A percentile compares a stretch with the other conserved stretches of the same genome.
Evolutionary conservation across 2,888 invertebrate species (phyloP).

Genomic region (Oxyteleia sp.): DNA sequence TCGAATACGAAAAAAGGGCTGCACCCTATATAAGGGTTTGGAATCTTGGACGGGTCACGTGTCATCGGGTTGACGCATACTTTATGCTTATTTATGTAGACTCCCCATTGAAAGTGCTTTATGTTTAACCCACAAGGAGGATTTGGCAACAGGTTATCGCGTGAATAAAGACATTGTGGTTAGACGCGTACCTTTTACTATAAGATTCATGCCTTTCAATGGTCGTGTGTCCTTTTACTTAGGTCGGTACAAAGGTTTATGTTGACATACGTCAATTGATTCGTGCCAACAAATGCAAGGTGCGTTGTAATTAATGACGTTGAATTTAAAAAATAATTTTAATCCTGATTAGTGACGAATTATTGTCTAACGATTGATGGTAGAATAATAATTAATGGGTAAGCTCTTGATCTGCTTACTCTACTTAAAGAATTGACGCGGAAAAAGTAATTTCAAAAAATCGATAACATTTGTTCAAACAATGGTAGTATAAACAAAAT

Average conservation of each 20-base stretch:
- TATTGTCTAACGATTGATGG: too few species aligned
- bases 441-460: too few species aligned
- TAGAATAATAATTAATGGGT: too few species aligned
- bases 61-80: conserved; percentile 75
- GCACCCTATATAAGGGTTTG: conserved; percentile 75
- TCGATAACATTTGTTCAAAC: too few species aligned
- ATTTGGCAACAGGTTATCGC: conserved; percentile 77
- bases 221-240: conserved; percentile 73
- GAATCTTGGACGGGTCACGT: conserved; percentile 80
- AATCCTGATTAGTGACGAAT: too few species aligned
- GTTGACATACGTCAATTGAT: conserved; percentile 54
- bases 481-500: too few species aligned
- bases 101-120: conserved; percentile 78
- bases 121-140: conserved; percentile 78
- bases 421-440: too few species aligned
- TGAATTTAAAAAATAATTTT: too few species aligned
- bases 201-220: conserved; percentile 71
- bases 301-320: too few species aligned
- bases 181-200: conserved; percentile 55
- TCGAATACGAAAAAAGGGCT: conserved; percentile 58
- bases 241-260: conserved; percentile 27
- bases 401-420: too few species aligned
- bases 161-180: conserved; percentile 74
- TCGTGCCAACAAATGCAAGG: too few species aligned
- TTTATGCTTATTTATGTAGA: conserved; percentile 84